Evolutionary conservation across 2,888 invertebrate genomes (phyloP), one percentile per base, ranked within the genome.

Genomic region (Conistra vaccinii): DNA sequence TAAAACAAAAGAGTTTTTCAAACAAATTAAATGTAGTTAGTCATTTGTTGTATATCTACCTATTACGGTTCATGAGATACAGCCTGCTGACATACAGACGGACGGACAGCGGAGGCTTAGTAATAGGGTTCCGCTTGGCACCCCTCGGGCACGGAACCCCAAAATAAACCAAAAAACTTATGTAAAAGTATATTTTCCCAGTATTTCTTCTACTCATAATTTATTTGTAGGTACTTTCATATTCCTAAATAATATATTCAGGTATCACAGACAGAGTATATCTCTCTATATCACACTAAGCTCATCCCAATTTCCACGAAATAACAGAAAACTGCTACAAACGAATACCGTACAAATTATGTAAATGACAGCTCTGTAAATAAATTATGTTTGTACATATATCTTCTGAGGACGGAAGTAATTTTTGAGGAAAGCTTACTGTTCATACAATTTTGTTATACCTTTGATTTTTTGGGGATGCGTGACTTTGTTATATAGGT

Each of bases 291-390:
- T 48, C 14, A 55, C 63, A n/a, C 2, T 51, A 29, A 39, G 26
- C 35, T 55, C 3, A 10, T 45, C 17, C 2, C 17, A 4, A 60
- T 69, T 81, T 69, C 48, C 5, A 29, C 23, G 48, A 72, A 61
- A 69, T 66, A 58, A 58, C 39, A 32, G 39, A 48, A 65, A 66
- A 68, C 35, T 20, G 61, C 3, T 17, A 57, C 51, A 63, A 67
- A 74, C 69, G 20, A 65, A 35, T 62, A 55, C 1, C 6, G 32
- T 32, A 53, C 12, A 45, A 17, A 53, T 45, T 32, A 55, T 79
- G 71, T 14, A 70, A 20, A 57, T 77, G 66, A 77, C 78, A 81
- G 72, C 51, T 45, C 7, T 65, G 14, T 65, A 76, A 80, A 73
- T 75, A 73, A 45, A 39, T 69, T 73, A 72, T 65, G 61, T 75